phyloP scores from a whole-genome alignment of 2,888 invertebrate species.

The Rhagonycha fulva region DNA sequence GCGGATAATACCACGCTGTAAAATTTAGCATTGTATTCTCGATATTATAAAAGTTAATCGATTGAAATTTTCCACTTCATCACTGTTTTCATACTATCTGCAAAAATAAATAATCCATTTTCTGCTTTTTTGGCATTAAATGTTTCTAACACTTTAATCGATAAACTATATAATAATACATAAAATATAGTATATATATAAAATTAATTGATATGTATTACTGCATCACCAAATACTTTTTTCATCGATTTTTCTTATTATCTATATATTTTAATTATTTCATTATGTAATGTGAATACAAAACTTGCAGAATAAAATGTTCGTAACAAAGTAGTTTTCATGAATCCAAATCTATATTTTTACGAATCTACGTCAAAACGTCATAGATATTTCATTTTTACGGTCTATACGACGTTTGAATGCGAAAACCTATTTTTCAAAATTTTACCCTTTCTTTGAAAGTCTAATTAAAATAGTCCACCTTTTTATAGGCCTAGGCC shows the following conservation, averaged over 20 bases:
- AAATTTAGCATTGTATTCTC: background rate
- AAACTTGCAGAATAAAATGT: constrained; percentile 3
- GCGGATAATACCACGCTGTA: background rate
- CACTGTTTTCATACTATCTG: background rate
- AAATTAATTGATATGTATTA: background rate
- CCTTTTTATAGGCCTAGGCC: no score
- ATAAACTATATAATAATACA: background rate
- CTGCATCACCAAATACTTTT: background rate
- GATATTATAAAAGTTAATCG: background rate
- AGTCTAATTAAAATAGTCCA: no score
- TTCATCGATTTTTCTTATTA: background rate
- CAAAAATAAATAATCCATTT: background rate
- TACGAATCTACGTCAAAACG: no score
- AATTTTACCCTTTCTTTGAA: no score
- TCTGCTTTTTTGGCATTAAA: background rate
- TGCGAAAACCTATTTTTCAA: no score
- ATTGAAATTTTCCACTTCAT: background rate
- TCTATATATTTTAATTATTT: background rate
- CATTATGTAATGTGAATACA: background rate
- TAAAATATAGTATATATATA: background rate
- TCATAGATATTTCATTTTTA: no score
- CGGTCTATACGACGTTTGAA: no score
- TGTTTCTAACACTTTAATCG: background rate
- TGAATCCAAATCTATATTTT: no score
- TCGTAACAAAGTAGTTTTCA: background rate